Percentiles rank a stretch among this genome's conserved stretches.
Evolutionary conservation across 2,888 invertebrate species (phyloP).

Genomic region (Prostheceraeus crozeri): DNA sequence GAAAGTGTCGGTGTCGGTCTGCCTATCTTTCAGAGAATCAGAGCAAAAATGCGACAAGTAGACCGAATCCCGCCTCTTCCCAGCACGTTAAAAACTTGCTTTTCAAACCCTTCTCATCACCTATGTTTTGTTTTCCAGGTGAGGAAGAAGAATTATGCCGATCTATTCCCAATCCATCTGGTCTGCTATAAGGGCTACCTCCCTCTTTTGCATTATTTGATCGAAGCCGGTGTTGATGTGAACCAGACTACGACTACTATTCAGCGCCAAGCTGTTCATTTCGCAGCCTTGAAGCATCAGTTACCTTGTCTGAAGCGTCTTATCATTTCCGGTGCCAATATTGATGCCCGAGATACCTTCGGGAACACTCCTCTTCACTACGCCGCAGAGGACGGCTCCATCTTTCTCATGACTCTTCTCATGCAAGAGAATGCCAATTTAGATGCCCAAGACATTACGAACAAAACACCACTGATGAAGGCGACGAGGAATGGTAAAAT

Average conservation of each 20-base stretch:
- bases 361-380: constrained; percentile 56
- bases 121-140: constrained; percentile 27
- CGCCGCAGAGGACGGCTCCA: constrained; percentile 55
- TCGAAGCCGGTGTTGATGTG: constrained; percentile 48
- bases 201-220: constrained; percentile 52
- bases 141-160: constrained; percentile 54
- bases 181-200: constrained; percentile 54
- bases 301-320: constrained; percentile 54
- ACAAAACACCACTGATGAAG: constrained; percentile 56
- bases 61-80: too few species aligned
- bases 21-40: too few species aligned
- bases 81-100: too few species aligned
- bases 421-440: constrained; percentile 52
- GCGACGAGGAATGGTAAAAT: constrained; percentile 55
- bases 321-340: constrained; percentile 52
- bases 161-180: constrained; percentile 54
- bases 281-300: constrained; percentile 55
- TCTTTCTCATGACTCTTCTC: constrained; percentile 52
- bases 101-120: too few species aligned
- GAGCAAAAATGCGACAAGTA: too few species aligned
- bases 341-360: constrained; percentile 55
- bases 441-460: constrained; percentile 53
- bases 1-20: too few species aligned
- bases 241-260: constrained; percentile 53
- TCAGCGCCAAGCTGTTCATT: constrained; percentile 54